Evolutionary conservation across 2,888 invertebrate genomes (phyloP).

Genomic region (Leptopilina drosophilae): DNA sequence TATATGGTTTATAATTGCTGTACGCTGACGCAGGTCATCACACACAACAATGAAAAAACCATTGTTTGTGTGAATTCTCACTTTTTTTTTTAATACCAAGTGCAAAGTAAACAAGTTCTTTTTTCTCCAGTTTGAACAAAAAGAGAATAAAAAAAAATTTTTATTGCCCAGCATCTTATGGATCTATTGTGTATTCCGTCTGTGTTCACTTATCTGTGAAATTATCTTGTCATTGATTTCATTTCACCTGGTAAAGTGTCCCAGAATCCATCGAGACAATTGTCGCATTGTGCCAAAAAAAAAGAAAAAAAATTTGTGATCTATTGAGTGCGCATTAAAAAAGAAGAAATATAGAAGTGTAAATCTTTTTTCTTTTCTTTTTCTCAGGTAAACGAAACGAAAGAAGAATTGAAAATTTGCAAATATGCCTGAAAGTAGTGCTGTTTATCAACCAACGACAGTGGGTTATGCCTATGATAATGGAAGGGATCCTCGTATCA

Average conservation of each 20-base stretch:
- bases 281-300: conserved; percentile 1
- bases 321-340: background rate
- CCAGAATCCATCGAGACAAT: conserved; percentile 9
- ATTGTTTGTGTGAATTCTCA: background rate
- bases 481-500: conserved; percentile 67
- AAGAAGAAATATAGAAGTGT: background rate
- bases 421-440: conserved; percentile 73
- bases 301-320: background rate
- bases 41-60: conserved; percentile 24
- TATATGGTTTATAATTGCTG: too few species aligned
- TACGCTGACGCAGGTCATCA: background rate
- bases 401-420: background rate
- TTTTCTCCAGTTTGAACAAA: conserved; percentile 1
- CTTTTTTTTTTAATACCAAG: conserved; percentile 8
- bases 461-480: conserved; percentile 74
- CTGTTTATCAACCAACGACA: conserved; percentile 75
- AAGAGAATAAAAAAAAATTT: background rate
- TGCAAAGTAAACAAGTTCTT: background rate
- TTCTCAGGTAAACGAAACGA: background rate
- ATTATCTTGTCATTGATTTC: conserved; percentile 30
- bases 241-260: conserved; percentile 30
- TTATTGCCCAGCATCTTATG: background rate
- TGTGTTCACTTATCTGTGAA: conserved; percentile 19
- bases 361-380: background rate
- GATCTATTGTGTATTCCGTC: background rate